A percentile compares a stretch with the other conserved stretches of the same genome.
These are phyloP conservation scores for Mesoclemmys tuberculata DNA, from an alignment of 2,113 vertebrate species.

Conservation along the genomic window DNA sequence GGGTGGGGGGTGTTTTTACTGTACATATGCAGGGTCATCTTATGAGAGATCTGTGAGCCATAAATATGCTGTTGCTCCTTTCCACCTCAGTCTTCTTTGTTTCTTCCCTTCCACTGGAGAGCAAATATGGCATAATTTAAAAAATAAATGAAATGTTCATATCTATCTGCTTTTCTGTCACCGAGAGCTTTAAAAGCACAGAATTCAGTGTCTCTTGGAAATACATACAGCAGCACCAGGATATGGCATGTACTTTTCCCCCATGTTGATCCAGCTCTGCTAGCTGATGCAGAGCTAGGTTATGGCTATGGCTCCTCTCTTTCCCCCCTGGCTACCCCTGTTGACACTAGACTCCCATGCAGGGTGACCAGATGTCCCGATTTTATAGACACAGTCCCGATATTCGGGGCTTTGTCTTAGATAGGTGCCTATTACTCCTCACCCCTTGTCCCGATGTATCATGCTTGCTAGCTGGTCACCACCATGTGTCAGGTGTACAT, in stretches of 20 bases:
- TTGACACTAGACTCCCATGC: not conserved
- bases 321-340: not conserved
- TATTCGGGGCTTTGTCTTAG: no score
- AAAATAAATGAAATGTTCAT: not conserved
- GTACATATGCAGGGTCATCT: not conserved
- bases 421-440: no score
- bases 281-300: not conserved
- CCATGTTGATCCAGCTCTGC: not conserved
- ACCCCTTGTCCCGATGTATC: no score
- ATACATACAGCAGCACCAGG: rapidly evolving
- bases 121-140: not conserved
- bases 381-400: no score
- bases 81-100: not conserved
- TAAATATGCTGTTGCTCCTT: not conserved
- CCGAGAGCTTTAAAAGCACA: not conserved
- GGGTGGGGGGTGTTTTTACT: not conserved
- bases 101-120: not conserved
- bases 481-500: not conserved
- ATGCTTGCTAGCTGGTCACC: no score
- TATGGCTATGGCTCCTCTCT: not conserved
- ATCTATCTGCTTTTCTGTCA: not conserved
- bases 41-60: not conserved
- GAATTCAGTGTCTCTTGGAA: not conserved
- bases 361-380: no score
- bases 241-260: not conserved